A percentile compares a stretch with the other conserved stretches of the same genome.
These are phyloP conservation scores for Cavia porcellus DNA, from an alignment of 2,113 vertebrate genomes.

Conservation along the genomic window DNA sequence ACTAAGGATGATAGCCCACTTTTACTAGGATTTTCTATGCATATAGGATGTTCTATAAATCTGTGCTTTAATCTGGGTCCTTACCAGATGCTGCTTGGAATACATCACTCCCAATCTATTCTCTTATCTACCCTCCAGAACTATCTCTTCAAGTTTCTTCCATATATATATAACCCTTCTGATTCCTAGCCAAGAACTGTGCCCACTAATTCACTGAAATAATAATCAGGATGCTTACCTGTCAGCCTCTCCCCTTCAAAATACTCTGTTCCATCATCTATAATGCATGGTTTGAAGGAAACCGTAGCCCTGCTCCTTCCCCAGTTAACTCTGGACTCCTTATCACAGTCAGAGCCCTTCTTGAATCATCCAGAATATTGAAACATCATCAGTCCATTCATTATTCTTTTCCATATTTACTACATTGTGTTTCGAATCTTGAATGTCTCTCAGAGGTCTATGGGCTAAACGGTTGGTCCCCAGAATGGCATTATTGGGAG, in stretches of 20 bases:
- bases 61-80: not conserved
- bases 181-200: not conserved
- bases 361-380: not conserved
- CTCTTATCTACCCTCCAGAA: not conserved
- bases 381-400: not conserved
- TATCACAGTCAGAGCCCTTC: fast-evolving
- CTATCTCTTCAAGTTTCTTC: not conserved
- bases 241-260: not conserved
- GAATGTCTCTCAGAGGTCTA: not conserved
- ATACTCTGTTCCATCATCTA: not conserved
- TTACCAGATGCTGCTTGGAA: not conserved
- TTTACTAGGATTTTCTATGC: not conserved
- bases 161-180: not conserved
- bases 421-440: not conserved
- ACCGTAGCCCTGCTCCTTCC: not conserved
- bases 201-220: not conserved
- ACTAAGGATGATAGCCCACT: not conserved
- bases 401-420: not conserved
- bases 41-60: not conserved
- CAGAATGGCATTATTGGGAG: not conserved
- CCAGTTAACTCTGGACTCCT: fast-evolving
- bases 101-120: not conserved
- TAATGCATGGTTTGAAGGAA: not conserved
- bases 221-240: not conserved
- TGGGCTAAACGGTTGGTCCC: not conserved